Percentiles rank a stretch among this genome's conserved stretches.
Conservation (phyloP, 2,797 vertebrate genomes). For the Protosalanx chinensis region DNA sequence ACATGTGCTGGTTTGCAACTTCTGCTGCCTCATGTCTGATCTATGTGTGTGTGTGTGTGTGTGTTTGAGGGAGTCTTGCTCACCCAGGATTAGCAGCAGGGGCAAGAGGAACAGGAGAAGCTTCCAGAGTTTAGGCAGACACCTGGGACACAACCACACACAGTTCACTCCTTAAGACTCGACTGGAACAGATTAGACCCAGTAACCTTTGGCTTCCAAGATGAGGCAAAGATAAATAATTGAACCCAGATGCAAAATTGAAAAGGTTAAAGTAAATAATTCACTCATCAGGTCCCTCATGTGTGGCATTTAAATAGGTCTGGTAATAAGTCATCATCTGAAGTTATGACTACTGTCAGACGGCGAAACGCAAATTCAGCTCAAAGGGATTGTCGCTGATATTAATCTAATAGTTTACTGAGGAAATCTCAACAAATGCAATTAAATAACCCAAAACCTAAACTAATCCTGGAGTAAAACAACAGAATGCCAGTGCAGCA, state of each 20-base stretch:
- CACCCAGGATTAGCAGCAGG: constrained; percentile 84
- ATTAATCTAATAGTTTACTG: background rate
- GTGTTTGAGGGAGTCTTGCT: constrained; percentile 49
- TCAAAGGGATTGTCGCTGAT: background rate
- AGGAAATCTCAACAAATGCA: too few relatives aligned
- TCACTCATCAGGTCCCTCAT: background rate
- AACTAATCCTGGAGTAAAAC: background rate
- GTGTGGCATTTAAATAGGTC: too few relatives aligned
- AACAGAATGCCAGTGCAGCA: background rate
- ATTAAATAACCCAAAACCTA: too few relatives aligned
- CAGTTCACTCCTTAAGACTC: background rate
- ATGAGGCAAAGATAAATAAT: background rate
- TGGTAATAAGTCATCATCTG: background rate
- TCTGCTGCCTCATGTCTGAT: constrained; percentile 5
- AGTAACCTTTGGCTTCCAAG: background rate
- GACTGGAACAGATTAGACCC: background rate
- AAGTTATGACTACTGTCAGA: background rate
- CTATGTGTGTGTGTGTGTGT: constrained; percentile 17
- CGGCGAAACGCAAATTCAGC: too few relatives aligned
- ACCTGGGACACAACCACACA: constrained; percentile 70
- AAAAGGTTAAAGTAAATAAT: constrained; percentile 9
- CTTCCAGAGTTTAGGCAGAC: constrained; percentile 81
- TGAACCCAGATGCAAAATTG: constrained; percentile 3
- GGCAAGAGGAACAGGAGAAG: constrained; percentile 81
- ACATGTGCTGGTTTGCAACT: constrained; percentile 51